A percentile compares a stretch with the other conserved stretches of the same genome.
phyloP scores from a whole-genome alignment of 1,140 invertebrate genomes.

The Drosophila sucinea region DNA sequence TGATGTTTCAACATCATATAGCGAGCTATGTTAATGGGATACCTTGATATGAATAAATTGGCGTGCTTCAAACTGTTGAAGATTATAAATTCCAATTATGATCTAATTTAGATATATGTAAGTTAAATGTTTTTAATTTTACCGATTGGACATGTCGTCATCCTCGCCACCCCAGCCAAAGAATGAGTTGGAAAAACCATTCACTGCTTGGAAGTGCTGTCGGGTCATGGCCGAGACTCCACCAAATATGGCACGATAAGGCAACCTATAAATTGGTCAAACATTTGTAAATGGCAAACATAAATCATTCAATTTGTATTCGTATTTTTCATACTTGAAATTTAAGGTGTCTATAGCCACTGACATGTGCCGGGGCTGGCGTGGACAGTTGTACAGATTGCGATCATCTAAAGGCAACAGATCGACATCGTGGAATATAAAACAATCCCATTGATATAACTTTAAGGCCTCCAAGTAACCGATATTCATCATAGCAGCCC shows the following conservation, averaged over 20 bases:
- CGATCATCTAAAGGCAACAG: conserved; percentile 95
- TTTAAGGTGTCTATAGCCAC: conserved; percentile 95
- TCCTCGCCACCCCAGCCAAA: conserved; percentile 98
- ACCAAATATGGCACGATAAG: conserved; percentile 94
- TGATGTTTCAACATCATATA: conserved; percentile 96
- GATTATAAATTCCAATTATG: background rate
- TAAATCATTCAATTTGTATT: no score
- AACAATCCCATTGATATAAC: conserved; percentile 92
- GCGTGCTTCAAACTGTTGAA: conserved; percentile 86
- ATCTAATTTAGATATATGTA: background rate
- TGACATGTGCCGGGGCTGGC: conserved; percentile 97
- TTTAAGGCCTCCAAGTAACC: conserved; percentile 94
- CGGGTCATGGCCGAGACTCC: conserved; percentile 93
- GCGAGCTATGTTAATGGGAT: conserved; percentile 92
- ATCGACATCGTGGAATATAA: conserved; percentile 98
- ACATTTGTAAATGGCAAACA: background rate
- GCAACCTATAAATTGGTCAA: conserved; percentile 86
- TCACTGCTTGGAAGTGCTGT: conserved; percentile 91
- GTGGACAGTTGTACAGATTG: conserved; percentile 95
- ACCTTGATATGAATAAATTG: conserved; percentile 92
- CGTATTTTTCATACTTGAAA: conserved; percentile 87
- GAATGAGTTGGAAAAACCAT: conserved; percentile 96
- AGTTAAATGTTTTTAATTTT: background rate
- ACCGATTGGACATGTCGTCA: conserved; percentile 93
- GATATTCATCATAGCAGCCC: conserved; percentile 97